phyloP scores from a whole-genome alignment of 2,888 invertebrate genomes.

The Protonemura montana region DNA sequence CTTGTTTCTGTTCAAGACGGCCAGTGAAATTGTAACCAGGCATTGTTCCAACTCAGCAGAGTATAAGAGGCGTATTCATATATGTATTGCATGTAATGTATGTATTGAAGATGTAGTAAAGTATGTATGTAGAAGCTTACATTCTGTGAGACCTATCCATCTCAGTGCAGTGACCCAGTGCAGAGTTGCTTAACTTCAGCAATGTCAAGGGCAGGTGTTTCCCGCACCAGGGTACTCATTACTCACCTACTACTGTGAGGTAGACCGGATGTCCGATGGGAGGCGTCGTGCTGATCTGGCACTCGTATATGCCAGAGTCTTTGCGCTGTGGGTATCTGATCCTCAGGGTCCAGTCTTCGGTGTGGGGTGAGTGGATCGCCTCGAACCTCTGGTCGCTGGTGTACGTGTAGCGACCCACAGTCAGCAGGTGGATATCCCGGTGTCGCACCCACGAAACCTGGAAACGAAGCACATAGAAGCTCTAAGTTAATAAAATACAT shows the following conservation, averaged over 20 bases:
- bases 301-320: conserved; percentile 85
- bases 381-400: conserved; percentile 86
- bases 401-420: conserved; percentile 79
- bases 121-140: no score
- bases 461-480: background rate
- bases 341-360: conserved; percentile 86
- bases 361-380: conserved; percentile 84
- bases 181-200: no score
- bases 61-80: no score
- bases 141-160: no score
- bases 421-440: conserved; percentile 76
- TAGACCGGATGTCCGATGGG: conserved; percentile 84
- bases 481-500: background rate
- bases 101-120: no score
- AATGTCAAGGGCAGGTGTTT: no score
- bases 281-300: conserved; percentile 90
- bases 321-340: conserved; percentile 77
- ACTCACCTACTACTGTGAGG: conserved; percentile 85
- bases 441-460: conserved; percentile 83
- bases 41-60: no score
- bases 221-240: background rate
- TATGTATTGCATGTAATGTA: no score
- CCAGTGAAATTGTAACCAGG: no score
- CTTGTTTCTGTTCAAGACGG: no score
- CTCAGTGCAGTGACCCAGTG: no score